These are phyloP conservation scores for Nymphalis io DNA, from an alignment of 1,140 invertebrate genomes.

Conservation along the genomic window DNA sequence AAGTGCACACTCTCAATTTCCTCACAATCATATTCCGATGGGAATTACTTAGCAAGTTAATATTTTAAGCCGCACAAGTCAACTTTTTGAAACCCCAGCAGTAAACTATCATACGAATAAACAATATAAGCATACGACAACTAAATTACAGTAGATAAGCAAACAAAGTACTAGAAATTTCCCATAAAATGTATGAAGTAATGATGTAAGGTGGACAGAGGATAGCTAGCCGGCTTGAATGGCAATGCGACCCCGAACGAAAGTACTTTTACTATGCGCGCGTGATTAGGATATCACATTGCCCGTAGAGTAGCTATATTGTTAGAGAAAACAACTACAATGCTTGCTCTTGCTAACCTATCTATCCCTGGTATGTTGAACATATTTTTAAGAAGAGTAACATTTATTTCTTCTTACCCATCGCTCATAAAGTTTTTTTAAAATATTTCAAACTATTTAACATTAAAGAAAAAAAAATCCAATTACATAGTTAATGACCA, in stretches of 20 bases:
- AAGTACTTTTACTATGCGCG: conserved; percentile 77
- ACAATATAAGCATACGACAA: not conserved
- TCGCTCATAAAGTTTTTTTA: too few relatives aligned
- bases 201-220: conserved; percentile 30
- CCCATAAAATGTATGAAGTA: conserved; percentile 31
- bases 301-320: conserved; percentile 18
- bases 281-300: conserved; percentile 64
- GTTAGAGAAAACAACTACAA: conserved; percentile 1
- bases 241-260: conserved; percentile 75
- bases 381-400: not conserved
- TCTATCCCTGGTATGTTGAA: not conserved
- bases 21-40: too few relatives aligned
- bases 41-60: too few relatives aligned
- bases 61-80: too few relatives aligned
- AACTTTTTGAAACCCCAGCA: too few relatives aligned
- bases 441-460: too few relatives aligned
- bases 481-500: too few relatives aligned
- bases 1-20: too few relatives aligned
- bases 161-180: conserved; percentile 20
- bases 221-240: conserved; percentile 50
- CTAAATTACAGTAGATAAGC: conserved; percentile 5
- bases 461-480: too few relatives aligned
- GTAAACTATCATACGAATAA: not conserved
- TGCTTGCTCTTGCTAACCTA: not conserved
- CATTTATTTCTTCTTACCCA: not conserved